Base-by-base conservation (phyloP, 23 tunicate genomes). In the Botrylloides violaceus region DNA sequence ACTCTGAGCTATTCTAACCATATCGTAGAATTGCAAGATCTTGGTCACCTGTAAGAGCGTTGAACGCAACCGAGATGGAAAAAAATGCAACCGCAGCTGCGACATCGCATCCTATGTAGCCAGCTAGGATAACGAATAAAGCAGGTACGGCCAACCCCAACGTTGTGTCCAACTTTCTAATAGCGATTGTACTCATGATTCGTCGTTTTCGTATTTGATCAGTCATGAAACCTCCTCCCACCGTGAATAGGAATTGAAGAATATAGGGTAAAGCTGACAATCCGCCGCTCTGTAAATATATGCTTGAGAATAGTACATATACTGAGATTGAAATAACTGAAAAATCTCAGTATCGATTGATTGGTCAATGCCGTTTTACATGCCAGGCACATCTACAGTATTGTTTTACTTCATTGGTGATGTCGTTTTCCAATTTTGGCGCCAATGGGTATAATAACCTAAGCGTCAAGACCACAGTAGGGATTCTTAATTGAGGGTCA, bases 21-120 rank as follows among this genome's bases (percentile, higher is more conserved):
- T n/a, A n/a, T n/a, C n/a, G n/a, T n/a, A n/a, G n/a, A n/a, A n/a
- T n/a, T n/a, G n/a, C n/a, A n/a, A n/a, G n/a, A n/a, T n/a, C n/a
- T n/a, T n/a, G n/a, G n/a, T n/a, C n/a, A 76, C 80, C 66, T 36
- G 33, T 61, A 2, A 76, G 36, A 0, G 71, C 80, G 29, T 28
- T 35, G 32, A 76, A 76, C 19, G 80, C 80, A 21, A 76, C 80
- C n/a, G 80, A 76, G 4, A 76, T 21, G 19, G 80, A 61, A 33
- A 76, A 39, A 30, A 60, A 59, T 15, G 58, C 80, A 6, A 61
- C 36, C 22, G 80, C 80, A 23, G 80, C 70, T 27, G 59, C 80
- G 15, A 63, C 80, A 34, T 62, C 53, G 80, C 71, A 76, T 39
- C 80, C 80, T 3, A 76, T 37, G 27, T 76, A 76, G 25, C 80